Conservation (phyloP, 2,888 invertebrate genomes). For the Mesochorus sp. region DNA sequence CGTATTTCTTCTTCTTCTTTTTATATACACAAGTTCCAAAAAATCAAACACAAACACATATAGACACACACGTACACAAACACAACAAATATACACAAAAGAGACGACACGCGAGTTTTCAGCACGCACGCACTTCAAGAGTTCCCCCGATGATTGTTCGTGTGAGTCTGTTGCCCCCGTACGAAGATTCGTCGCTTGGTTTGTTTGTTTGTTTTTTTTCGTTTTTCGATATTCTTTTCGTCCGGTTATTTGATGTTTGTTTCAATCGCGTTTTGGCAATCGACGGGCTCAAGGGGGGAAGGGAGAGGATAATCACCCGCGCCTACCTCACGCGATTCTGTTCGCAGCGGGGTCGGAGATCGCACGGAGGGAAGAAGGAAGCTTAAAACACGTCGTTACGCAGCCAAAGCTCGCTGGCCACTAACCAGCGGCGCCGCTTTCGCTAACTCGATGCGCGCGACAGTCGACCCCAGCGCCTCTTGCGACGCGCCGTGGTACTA, state of each 20-base stretch:
- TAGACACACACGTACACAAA: conserved; percentile 8
- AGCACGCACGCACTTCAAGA: conserved; percentile 50
- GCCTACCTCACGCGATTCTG: conserved; percentile 60
- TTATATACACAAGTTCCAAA: background rate
- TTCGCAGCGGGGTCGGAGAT: conserved; percentile 60
- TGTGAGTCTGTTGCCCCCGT: conserved; percentile 17
- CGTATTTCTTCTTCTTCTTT: background rate
- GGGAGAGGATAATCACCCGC: conserved; percentile 42
- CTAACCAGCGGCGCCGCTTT: conserved; percentile 58
- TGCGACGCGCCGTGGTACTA: background rate
- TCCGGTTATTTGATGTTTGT: background rate
- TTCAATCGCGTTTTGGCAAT: conserved; percentile 15
- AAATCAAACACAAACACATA: conserved; percentile 6
- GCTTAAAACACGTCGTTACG: conserved; percentile 69
- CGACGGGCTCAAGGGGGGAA: conserved; percentile 24
- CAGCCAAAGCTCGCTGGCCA: conserved; percentile 77
- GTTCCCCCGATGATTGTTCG: conserved; percentile 29
- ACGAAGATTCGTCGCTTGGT: conserved; percentile 12
- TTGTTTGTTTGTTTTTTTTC: conserved; percentile 18
- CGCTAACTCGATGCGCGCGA: conserved; percentile 38
- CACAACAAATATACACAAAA: conserved; percentile 35
- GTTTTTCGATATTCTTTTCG: conserved; percentile 6
- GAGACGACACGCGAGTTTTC: conserved; percentile 46
- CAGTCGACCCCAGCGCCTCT: conserved; percentile 2
- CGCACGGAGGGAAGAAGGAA: conserved; percentile 55